Conservation (phyloP, 2,888 invertebrate genomes). For the Ormyrus pomaceus region DNA sequence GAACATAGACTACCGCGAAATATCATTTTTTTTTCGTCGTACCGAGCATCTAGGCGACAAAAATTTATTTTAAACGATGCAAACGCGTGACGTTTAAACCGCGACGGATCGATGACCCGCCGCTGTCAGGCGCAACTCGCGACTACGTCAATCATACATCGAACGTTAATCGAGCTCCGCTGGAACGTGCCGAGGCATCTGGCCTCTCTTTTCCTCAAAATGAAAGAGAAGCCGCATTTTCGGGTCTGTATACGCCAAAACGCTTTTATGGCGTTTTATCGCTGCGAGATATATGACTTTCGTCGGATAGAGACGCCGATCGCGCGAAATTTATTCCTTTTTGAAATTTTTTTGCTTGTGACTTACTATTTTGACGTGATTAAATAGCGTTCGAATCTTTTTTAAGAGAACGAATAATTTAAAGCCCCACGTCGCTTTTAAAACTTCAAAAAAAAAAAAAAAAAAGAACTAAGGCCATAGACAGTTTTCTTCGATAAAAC, state of each 20-base stretch:
- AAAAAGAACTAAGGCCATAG: no score
- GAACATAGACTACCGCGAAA: neutral
- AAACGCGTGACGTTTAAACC: neutral
- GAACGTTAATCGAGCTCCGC: conserved; percentile 19
- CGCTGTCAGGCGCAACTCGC: conserved; percentile 19
- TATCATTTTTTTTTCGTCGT: conserved; percentile 1
- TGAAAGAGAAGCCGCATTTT: conserved; percentile 26
- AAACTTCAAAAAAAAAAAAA: no score
- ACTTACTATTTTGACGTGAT: neutral
- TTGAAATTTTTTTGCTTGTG: conserved; percentile 1
- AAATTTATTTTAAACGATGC: conserved; percentile 37
- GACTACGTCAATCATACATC: conserved; percentile 31
- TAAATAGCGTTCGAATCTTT: neutral
- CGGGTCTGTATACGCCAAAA: neutral
- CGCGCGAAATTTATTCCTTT: neutral
- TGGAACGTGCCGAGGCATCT: neutral
- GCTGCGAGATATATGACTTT: conserved; percentile 6
- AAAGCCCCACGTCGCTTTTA: no score
- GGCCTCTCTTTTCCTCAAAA: conserved; percentile 8
- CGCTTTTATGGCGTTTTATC: conserved; percentile 25
- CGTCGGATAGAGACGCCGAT: neutral
- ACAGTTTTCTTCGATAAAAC: no score
- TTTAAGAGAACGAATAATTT: no score
- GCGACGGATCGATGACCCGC: conserved; percentile 18
- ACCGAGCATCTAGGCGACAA: neutral